Evolutionary conservation across 1,140 invertebrate genomes (phyloP), one percentile per base, ranked within the genome.

Genomic region (Cecropterus lyciades): DNA sequence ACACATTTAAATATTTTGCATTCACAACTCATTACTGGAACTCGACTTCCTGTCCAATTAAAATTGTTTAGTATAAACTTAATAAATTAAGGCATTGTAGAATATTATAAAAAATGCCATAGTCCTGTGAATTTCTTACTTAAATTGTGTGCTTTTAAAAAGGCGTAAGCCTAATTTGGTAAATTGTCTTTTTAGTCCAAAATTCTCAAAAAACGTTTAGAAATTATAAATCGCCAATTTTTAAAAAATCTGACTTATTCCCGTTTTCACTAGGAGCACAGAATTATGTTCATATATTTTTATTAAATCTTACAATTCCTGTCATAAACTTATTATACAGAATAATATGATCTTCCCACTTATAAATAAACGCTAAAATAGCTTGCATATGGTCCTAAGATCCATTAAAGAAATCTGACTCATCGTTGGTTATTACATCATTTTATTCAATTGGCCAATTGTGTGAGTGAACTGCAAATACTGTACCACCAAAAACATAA

Each of bases 391-490:
- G 15, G 27, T 49, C 56, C 42, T 60, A 20, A 33, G 42, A 67
- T 48, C 24, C 52, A 69, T 69, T 74, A 65, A 57, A 65, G 67
- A 75, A 75, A 67, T 65, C 69, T 78, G 75, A 78, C 72, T 78
- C 75, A 75, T 75, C 70, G 71, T 62, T 69, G 64, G 48, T 52
- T 69, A 70, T 75, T 78, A 75, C 75, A 70, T 78, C 75, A 78
- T 67, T 70, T 75, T 72, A 75, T 75, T 75, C 73, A 78, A 78
- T 75, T 78, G 68, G 75, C 70, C 70, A 73, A 78, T 73, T 69
- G 70, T 69, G 68, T 70, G 63, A 60, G 43, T 65, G 67, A 43
- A 43, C 49, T 51, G 42, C 63, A 67, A 70, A 65, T 64, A 56
- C 49, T 64, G 56, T 40, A 40, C 52, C 33, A 63, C 52, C 43